Evolutionary conservation across 2,113 vertebrate species (phyloP).

Genomic region (Herpailurus yagouaroundi): DNA sequence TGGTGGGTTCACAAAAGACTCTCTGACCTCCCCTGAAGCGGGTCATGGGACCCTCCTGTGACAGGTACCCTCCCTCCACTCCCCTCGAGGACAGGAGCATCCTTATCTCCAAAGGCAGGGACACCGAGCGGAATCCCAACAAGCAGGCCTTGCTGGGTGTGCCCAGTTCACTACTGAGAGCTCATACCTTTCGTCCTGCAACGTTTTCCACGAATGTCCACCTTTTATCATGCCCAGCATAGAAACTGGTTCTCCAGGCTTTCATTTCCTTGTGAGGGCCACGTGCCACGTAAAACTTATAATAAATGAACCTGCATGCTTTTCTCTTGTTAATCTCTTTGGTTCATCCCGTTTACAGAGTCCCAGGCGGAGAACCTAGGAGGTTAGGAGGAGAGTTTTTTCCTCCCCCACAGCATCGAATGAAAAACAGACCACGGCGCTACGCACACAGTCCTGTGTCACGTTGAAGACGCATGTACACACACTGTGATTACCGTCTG

Average conservation of each 20-base stretch:
- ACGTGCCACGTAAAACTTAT: neutral
- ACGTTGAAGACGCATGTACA: rapidly evolving
- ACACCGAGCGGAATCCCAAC: rapidly evolving
- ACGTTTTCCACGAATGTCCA: neutral
- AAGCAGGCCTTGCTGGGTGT: neutral
- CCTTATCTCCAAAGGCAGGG: no score
- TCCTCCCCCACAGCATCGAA: neutral
- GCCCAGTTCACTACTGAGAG: neutral
- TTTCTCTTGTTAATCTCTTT: neutral
- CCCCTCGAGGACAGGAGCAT: neutral
- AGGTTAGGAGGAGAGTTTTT: neutral
- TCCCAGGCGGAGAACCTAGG: neutral
- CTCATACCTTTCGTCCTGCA: neutral
- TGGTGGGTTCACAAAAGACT: neutral
- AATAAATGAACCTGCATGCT: neutral
- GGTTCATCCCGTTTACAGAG: no score
- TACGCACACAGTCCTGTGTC: rapidly evolving
- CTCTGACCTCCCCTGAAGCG: neutral
- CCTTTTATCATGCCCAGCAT: neutral
- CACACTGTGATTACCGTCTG: rapidly evolving
- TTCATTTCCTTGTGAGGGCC: neutral
- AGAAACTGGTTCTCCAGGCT: neutral
- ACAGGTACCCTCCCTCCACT: neutral
- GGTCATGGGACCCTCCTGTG: neutral
- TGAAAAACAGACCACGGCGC: no score